phyloP scores from a whole-genome alignment of 2,113 vertebrate species.

The cattle (Bos taurus) region ARS-UCD2.0 NC_037350.1:35593501-35594000 shows the following conservation, averaged over 20 bases:
- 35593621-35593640: background rate
- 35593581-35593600: background rate
- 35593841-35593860: conserved; percentile 7
- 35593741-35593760: background rate
- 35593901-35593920: background rate
- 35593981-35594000: conserved; percentile 70
- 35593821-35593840: conserved; percentile 41
- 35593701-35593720: background rate
- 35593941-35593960: conserved; percentile 51
- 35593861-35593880: conserved; percentile 61
- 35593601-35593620: background rate
- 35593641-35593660: background rate
- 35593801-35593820: conserved; percentile 18
- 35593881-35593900: background rate
- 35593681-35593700: background rate
- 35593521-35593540: background rate
- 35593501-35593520: background rate
- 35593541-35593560: background rate
- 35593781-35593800: conserved; percentile 17
- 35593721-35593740: background rate
- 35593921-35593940: conserved; percentile 55
- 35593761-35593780: background rate
- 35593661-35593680: background rate
- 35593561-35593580: background rate
- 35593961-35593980: conserved; percentile 61